These are phyloP conservation scores for Mesocentrotus franciscanus DNA, from an alignment of 53 echinoderm and acorn worm genomes.

Conservation along the genomic window DNA sequence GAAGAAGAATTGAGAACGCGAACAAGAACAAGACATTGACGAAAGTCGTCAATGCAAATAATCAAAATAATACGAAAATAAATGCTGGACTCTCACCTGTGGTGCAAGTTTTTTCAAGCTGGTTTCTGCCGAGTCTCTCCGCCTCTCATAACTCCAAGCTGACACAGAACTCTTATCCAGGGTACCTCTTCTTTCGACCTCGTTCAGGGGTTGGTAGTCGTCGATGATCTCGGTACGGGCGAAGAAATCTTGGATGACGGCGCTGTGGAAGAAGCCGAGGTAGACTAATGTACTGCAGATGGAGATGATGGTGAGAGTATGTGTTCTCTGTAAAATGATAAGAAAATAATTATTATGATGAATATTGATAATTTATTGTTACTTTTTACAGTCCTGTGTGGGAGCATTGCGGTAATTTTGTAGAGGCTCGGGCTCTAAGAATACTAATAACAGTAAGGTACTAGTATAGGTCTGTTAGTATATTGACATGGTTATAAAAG, in stretches of 20 bases:
- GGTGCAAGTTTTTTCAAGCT: constrained; percentile 13
- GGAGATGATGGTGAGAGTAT: constrained; percentile 7
- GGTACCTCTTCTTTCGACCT: not conserved
- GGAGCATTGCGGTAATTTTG: too few species aligned
- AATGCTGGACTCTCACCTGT: not conserved
- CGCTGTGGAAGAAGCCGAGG: constrained; percentile 28
- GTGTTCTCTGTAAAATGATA: constrained; percentile 1
- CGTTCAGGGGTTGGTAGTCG: not conserved
- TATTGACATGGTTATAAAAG: too few species aligned
- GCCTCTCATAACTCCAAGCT: not conserved
- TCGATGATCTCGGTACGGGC: not conserved
- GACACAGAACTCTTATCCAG: not conserved
- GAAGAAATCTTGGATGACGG: constrained; percentile 52
- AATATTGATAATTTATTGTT: not conserved
- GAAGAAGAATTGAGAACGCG: too few species aligned
- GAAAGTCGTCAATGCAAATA: too few species aligned
- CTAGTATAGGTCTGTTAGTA: too few species aligned
- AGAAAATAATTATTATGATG: not conserved
- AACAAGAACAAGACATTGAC: too few species aligned
- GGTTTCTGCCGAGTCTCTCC: constrained; percentile 8
- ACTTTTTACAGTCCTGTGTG: too few species aligned
- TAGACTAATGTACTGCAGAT: constrained; percentile 26
- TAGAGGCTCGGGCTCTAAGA: too few species aligned
- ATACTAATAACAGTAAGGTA: too few species aligned
- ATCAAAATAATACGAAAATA: too few species aligned